Conservation (phyloP, 2,888 invertebrate genomes). For the Neoaliturus tenellus region DNA sequence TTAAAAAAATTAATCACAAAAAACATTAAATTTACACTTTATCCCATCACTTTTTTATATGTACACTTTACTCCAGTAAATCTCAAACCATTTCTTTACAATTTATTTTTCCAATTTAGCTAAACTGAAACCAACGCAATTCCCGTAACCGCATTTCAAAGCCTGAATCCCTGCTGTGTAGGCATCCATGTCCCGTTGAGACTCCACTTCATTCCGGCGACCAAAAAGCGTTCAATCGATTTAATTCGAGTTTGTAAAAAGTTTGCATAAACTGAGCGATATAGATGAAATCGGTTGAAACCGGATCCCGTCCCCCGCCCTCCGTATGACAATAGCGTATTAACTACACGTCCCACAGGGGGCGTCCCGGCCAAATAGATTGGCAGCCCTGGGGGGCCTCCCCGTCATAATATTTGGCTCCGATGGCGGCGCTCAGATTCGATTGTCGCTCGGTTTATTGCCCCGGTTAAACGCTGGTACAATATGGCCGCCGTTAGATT, state of each 20-base stretch:
- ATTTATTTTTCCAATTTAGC: too few relatives aligned
- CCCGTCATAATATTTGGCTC: conserved; percentile 40
- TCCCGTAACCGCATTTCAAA: too few relatives aligned
- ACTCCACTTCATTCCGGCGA: not conserved
- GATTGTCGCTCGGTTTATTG: conserved; percentile 35
- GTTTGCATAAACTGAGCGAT: conserved; percentile 8
- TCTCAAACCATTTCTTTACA: too few relatives aligned
- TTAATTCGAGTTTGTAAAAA: not conserved
- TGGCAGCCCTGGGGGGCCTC: not conserved
- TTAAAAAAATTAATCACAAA: too few relatives aligned
- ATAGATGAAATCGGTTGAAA: conserved; percentile 30
- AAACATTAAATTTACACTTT: too few relatives aligned
- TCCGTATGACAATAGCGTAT: conserved; percentile 48
- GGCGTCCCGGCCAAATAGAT: not conserved
- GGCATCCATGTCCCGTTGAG: too few relatives aligned
- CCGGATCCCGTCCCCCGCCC: conserved; percentile 9
- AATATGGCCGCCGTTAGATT: conserved; percentile 5
- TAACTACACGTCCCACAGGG: conserved; percentile 37
- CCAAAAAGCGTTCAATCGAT: not conserved
- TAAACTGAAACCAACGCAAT: too few relatives aligned
- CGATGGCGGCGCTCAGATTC: not conserved
- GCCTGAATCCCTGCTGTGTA: too few relatives aligned
- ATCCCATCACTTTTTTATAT: too few relatives aligned
- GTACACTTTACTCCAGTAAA: too few relatives aligned
- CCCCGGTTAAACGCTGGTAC: conserved; percentile 28